phyloP scores from a whole-genome alignment of 64 coral and sea anemone species.

The Stylophora pistillata region DNA sequence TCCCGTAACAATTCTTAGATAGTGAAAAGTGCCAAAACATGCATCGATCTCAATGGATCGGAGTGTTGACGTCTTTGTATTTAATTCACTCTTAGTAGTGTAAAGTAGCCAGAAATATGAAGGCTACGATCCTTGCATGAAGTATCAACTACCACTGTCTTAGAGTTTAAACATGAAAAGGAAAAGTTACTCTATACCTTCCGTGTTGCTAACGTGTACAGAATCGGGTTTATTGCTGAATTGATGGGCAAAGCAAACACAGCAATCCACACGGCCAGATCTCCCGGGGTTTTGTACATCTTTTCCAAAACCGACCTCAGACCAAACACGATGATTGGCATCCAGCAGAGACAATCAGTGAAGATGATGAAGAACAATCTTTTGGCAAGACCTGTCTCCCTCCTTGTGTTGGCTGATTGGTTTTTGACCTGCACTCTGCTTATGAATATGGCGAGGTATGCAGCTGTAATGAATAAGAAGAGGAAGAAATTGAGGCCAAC shows the following conservation, averaged over 20 bases:
- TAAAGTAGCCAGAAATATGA: no score
- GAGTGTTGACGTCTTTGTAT: no score
- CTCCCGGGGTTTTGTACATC: background rate
- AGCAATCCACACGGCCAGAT: background rate
- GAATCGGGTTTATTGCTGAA: background rate
- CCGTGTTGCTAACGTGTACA: slow-evolving; percentile 8
- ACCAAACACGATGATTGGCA: background rate
- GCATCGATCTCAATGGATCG: no score
- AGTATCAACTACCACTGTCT: no score
- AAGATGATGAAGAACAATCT: background rate
- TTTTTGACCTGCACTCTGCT: background rate
- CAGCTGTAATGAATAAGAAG: background rate
- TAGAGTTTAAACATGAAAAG: no score
- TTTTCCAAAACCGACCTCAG: background rate
- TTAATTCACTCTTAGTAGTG: no score
- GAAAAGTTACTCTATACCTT: background rate
- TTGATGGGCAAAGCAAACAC: slow-evolving; percentile 26
- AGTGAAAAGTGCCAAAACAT: no score
- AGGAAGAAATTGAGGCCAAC: background rate
- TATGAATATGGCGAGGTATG: background rate
- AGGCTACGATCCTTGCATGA: no score
- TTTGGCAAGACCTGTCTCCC: background rate
- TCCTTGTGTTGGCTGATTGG: background rate
- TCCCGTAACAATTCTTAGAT: no score
- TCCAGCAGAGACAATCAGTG: background rate